phyloP scores from a whole-genome alignment of 92 coral and sea anemone species.

The Palythoa grandis region DNA sequence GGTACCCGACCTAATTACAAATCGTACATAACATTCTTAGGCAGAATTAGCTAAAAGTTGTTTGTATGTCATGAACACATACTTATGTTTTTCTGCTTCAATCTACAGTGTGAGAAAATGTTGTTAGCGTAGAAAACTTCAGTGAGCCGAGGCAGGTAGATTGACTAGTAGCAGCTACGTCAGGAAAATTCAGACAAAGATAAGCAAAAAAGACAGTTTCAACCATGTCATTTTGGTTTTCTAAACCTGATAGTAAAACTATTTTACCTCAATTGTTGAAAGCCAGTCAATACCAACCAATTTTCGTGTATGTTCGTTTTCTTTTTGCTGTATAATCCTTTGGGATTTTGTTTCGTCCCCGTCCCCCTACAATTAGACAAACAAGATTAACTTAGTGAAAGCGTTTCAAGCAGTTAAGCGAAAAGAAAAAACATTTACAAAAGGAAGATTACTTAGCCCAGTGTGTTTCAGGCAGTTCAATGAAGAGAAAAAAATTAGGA shows the following conservation, averaged over 20 bases:
- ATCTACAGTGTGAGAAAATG: not conserved
- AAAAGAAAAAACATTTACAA: not conserved
- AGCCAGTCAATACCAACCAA: not conserved
- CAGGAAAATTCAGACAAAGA: not conserved
- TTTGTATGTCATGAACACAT: not conserved
- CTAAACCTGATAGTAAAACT: not conserved
- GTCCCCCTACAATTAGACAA: too few species aligned
- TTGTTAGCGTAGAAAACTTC: constrained; percentile 9
- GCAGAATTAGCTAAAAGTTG: not conserved
- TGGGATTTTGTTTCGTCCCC: too few species aligned
- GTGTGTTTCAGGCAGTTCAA: not conserved
- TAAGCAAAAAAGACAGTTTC: not conserved
- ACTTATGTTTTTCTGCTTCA: not conserved
- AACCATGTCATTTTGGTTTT: not conserved
- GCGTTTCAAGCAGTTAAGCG: not conserved
- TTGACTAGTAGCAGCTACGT: constrained; percentile 40
- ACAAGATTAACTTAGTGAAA: too few species aligned
- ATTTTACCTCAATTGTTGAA: not conserved
- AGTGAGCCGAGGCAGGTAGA: constrained; percentile 45
- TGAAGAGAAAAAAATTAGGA: not conserved
- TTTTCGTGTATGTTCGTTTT: not conserved
- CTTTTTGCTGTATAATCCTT: too few species aligned
- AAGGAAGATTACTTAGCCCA: too few species aligned
- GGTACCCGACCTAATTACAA: too few species aligned
- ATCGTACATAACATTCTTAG: not conserved